Base-by-base conservation (phyloP, 1,140 invertebrate species). In the Cylas formicarius region DNA sequence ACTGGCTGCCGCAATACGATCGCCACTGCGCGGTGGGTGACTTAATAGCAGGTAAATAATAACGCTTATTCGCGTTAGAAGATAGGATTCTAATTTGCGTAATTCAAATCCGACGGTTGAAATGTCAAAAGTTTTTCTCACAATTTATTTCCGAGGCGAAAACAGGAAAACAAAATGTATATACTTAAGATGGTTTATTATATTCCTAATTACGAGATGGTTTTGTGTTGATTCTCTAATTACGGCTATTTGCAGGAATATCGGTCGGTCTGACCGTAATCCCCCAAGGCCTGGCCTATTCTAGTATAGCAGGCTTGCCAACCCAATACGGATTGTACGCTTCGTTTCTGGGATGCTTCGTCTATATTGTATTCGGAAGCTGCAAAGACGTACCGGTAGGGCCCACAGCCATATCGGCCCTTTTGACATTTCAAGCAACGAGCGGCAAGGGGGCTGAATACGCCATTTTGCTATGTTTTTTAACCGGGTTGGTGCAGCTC, bases 331-430 rank as follows among this genome's bases (percentile, higher is more conserved):
- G 91, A 35, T 71, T 96, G 1, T 96, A 95, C 64, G 82, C 86
- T 16, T 88, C 90, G 1, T 95, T 95, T 67, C 66, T 95, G 56
- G 90, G 90, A 19, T 84, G 83, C 62, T 87, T 95, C 63, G 75
- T 94, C 29, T 97, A 97, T 70, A 84, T 89, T 46, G 68, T 95
- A 28, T 74, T 97, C 48, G 92, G 92, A 24, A 90, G 84, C 22
- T 91, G 88, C 57, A 88, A 89, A 61, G 89, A 92, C 60, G 81
- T 94, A 22, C 90, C 90, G 2, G 77, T 90, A 53, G 88, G 87
- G 9, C 88, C 88, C 1, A 89, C 85, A 2, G 88, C 89, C 18
- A 88, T 91, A 33, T 78, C 84, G 34, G 82, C 86, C 0, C 64
- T 91, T 16, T 72, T 91, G 27, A 90, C 87, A 1, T 84, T 75